Percentiles rank a stretch among this genome's conserved stretches.
phyloP scores from a whole-genome alignment of 2,113 vertebrate genomes.

The Synchiropus splendidus region DNA sequence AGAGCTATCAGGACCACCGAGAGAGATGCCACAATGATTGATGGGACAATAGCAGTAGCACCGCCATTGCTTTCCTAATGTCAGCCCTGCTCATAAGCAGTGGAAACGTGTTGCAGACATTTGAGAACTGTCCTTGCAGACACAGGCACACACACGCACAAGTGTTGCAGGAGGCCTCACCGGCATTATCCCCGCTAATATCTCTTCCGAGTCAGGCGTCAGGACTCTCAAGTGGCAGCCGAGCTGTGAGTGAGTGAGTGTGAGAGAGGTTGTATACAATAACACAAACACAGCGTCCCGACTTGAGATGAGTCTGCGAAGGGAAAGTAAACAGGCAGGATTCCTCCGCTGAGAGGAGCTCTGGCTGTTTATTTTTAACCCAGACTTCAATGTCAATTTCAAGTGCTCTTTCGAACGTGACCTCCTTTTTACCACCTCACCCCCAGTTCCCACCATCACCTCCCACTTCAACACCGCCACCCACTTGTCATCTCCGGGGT shows the following conservation, averaged over 20 bases:
- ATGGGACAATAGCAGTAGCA: conserved; percentile 48
- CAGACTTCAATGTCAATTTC: conserved; percentile 20
- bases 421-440: conserved; percentile 10
- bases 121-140: conserved; percentile 7
- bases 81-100: conserved; percentile 13
- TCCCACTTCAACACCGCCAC: conserved; percentile 1
- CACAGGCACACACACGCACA: not conserved
- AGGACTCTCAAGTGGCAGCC: conserved; percentile 42
- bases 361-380: conserved; percentile 38
- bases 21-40: conserved; percentile 45
- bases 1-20: conserved; percentile 47
- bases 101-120: conserved; percentile 3
- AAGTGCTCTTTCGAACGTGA: conserved; percentile 17
- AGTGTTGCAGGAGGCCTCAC: conserved; percentile 19
- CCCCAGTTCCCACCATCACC: conserved; percentile 4
- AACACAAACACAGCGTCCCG: conserved; percentile 27
- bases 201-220: conserved; percentile 29
- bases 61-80: conserved; percentile 40
- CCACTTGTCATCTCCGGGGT: conserved; percentile 5
- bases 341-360: conserved; percentile 30
- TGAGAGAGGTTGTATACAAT: conserved; percentile 40
- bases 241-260: conserved; percentile 38
- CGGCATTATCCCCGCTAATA: conserved; percentile 36
- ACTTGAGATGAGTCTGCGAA: conserved; percentile 39
- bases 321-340: conserved; percentile 38